Evolutionary conservation across 2,113 vertebrate species (phyloP).

Genomic region (Calidris pygmaea): DNA sequence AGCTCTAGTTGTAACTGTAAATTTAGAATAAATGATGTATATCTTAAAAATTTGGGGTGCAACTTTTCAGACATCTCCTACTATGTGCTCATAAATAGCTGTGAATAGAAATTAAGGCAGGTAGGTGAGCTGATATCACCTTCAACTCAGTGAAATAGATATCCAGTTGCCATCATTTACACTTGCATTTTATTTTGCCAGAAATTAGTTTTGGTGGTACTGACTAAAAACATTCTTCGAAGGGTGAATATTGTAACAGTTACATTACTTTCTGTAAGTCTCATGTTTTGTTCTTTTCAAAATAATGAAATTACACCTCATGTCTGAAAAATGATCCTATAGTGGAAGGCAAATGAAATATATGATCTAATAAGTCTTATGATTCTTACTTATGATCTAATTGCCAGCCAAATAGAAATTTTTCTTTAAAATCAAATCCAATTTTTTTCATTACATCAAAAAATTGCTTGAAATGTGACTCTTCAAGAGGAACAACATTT

Average conservation of each 20-base stretch:
- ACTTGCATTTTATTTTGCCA: background rate
- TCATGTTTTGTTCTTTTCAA: conserved; percentile 35
- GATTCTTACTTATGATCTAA: conserved; percentile 32
- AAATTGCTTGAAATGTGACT: background rate
- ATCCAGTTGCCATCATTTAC: background rate
- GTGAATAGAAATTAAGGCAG: background rate
- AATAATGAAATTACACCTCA: conserved; percentile 33
- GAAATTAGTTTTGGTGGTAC: background rate
- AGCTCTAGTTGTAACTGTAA: background rate
- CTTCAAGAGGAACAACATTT: background rate
- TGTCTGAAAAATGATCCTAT: conserved; percentile 29
- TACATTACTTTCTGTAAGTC: background rate
- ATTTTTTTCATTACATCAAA: conserved; percentile 1
- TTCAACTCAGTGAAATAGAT: background rate
- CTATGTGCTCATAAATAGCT: background rate
- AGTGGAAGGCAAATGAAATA: conserved; percentile 18
- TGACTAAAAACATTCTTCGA: background rate
- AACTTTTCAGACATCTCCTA: background rate
- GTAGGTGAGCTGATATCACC: background rate
- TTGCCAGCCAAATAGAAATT: conserved; percentile 45
- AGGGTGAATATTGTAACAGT: background rate
- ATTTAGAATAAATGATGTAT: background rate
- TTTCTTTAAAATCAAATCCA: conserved; percentile 51
- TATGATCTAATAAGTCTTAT: conserved; percentile 32
- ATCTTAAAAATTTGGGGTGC: background rate